Percentiles rank a stretch among this genome's conserved stretches.
These are phyloP conservation scores for Seira sanloemensis DNA, from an alignment of 2,888 invertebrate species.

Conservation along the genomic window DNA sequence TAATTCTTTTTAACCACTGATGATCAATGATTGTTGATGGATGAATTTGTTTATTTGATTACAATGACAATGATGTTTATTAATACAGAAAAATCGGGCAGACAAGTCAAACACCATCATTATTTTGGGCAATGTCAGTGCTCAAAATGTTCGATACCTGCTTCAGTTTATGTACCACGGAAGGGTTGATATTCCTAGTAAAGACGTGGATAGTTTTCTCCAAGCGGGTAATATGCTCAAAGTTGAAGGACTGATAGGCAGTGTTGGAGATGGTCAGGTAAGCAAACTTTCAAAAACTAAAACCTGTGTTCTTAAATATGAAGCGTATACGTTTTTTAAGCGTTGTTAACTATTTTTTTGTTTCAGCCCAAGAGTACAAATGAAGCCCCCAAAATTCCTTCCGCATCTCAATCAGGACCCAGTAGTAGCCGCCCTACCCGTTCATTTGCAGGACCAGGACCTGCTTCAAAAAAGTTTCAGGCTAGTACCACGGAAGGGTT, in stretches of 20 bases:
- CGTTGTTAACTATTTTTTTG: not conserved
- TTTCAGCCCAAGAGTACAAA: not conserved
- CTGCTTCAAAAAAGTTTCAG: not conserved
- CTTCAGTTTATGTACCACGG: constrained; percentile 68
- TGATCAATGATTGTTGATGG: not conserved
- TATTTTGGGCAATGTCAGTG: not conserved
- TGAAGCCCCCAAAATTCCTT: not conserved
- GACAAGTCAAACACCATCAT: not conserved
- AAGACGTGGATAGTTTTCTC: constrained; percentile 66
- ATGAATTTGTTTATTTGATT: not conserved
- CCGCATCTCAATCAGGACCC: not conserved
- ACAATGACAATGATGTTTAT: not conserved
- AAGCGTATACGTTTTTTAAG: not conserved
- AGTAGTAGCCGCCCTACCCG: not conserved
- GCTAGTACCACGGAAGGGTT: constrained; percentile 1
- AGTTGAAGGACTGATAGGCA: constrained; percentile 68
- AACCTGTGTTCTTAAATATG: too few relatives aligned
- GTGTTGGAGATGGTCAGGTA: not conserved
- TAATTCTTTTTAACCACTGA: not conserved
- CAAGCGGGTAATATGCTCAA: constrained; percentile 68
- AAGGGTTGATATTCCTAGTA: constrained; percentile 65
- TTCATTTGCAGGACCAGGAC: not conserved
- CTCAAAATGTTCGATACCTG: not conserved
- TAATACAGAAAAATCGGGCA: not conserved
- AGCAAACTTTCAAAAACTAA: not conserved